Percentiles rank a stretch among this genome's conserved stretches.
These are phyloP conservation scores for Leptarthrus brevirostris DNA, from an alignment of 2,888 invertebrate species.

Conservation along the genomic window DNA sequence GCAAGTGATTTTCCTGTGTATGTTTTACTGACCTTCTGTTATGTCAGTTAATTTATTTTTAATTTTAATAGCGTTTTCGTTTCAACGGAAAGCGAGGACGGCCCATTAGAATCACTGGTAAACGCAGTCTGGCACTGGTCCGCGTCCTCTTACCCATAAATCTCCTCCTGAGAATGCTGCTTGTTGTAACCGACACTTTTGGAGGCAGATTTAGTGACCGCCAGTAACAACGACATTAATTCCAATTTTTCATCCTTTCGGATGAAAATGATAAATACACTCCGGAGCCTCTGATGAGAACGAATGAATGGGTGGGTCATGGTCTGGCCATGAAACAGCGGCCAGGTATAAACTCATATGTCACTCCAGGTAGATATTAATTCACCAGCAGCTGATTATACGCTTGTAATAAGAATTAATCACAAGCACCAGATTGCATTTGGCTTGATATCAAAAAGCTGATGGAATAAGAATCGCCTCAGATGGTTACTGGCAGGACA, in stretches of 20 bases:
- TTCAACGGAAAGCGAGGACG: not conserved
- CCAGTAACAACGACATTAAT: conserved; percentile 46
- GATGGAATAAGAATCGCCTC: conserved; percentile 16
- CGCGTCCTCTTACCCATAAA: not conserved
- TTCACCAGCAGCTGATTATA: conserved; percentile 39
- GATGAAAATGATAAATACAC: conserved; percentile 24
- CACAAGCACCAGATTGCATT: conserved; percentile 43
- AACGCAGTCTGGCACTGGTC: not conserved
- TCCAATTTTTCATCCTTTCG: conserved; percentile 22
- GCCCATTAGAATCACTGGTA: not conserved
- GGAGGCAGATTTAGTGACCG: conserved; percentile 40
- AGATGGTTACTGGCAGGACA: conserved; percentile 12
- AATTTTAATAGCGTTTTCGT: conserved; percentile 20
- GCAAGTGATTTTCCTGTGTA: conserved; percentile 19
- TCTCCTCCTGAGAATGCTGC: conserved; percentile 1
- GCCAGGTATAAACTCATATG: no score
- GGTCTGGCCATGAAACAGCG: no score
- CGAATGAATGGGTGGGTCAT: no score
- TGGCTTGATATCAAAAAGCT: conserved; percentile 24
- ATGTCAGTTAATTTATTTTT: conserved; percentile 42
- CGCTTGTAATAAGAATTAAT: conserved; percentile 51
- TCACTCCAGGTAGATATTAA: conserved; percentile 26
- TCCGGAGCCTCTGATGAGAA: conserved; percentile 21
- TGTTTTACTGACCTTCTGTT: conserved; percentile 7
- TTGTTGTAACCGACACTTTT: conserved; percentile 20